A percentile compares a stretch with the other conserved stretches of the same genome.
phyloP scores from a whole-genome alignment of 2,113 vertebrate genomes.

The Illadopsis cleaveri region DNA sequence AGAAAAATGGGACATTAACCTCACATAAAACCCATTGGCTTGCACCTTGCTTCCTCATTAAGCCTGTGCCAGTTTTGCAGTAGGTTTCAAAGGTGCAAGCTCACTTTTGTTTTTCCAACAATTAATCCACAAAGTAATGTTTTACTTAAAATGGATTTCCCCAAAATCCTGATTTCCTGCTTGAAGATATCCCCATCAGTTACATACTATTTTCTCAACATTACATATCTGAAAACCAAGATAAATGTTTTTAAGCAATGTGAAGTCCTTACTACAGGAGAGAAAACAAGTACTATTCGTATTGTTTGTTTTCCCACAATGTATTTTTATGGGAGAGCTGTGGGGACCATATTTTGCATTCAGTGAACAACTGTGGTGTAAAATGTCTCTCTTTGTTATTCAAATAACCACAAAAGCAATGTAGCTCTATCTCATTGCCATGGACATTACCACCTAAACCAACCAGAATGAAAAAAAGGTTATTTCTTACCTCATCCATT shows the following conservation, averaged over 20 bases:
- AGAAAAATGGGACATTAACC: constrained; percentile 45
- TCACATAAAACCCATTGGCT: constrained; percentile 37
- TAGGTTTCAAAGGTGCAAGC: constrained; percentile 3
- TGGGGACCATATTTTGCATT: background rate
- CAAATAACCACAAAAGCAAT: background rate
- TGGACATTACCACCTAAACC: constrained; percentile 38
- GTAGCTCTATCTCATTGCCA: background rate
- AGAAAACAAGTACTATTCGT: background rate
- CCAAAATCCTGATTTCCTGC: background rate
- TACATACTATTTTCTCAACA: background rate
- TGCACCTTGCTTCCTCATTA: constrained; percentile 21
- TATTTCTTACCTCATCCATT: constrained; percentile 46
- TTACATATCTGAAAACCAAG: background rate
- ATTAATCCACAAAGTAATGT: background rate
- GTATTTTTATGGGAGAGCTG: constrained; percentile 1
- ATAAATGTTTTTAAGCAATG: background rate
- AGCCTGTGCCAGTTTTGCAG: background rate
- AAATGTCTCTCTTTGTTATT: constrained; percentile 18
- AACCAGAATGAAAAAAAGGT: background rate
- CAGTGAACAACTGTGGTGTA: background rate
- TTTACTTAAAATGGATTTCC: background rate
- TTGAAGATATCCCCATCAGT: background rate
- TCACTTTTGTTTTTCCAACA: background rate
- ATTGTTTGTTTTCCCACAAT: constrained; percentile 6
- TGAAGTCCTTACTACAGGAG: background rate